These are phyloP conservation scores for Blastomussa wellsi DNA, from an alignment of 92 coral and sea anemone species.

Conservation along the genomic window DNA sequence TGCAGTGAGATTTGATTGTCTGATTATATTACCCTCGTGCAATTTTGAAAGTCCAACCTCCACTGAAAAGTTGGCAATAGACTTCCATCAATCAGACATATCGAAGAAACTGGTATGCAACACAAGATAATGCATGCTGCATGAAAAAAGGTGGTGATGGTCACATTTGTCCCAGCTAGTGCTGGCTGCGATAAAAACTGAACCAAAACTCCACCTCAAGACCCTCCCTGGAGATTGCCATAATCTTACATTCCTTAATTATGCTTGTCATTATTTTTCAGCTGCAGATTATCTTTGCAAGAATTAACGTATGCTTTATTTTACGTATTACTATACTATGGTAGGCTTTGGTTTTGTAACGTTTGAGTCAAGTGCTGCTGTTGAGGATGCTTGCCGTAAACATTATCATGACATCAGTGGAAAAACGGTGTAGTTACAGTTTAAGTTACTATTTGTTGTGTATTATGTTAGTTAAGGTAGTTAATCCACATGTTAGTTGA, in stretches of 20 bases:
- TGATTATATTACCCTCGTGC: background rate
- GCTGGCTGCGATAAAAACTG: background rate
- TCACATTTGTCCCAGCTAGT: background rate
- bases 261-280: constrained; percentile 21
- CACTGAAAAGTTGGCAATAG: background rate
- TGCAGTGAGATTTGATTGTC: background rate
- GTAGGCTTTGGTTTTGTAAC: constrained; percentile 99
- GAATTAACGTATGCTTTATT: constrained; percentile 47
- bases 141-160: background rate
- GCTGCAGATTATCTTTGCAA: constrained; percentile 23
- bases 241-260: background rate
- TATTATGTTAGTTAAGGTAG: constrained; percentile 12
- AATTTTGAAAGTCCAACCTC: background rate
- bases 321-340: constrained; percentile 82
- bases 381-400: constrained; percentile 79
- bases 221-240: background rate
- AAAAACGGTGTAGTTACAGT: constrained; percentile 99
- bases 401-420: constrained; percentile 98
- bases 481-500: background rate
- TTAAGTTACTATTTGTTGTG: constrained; percentile 44
- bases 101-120: background rate
- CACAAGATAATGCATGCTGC: background rate
- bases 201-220: background rate
- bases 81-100: background rate
- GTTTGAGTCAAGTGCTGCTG: constrained; percentile 90